These are phyloP conservation scores for Boulengeromyrus knoepffleri DNA, from an alignment of 2,113 vertebrate species.

Conservation along the genomic window DNA sequence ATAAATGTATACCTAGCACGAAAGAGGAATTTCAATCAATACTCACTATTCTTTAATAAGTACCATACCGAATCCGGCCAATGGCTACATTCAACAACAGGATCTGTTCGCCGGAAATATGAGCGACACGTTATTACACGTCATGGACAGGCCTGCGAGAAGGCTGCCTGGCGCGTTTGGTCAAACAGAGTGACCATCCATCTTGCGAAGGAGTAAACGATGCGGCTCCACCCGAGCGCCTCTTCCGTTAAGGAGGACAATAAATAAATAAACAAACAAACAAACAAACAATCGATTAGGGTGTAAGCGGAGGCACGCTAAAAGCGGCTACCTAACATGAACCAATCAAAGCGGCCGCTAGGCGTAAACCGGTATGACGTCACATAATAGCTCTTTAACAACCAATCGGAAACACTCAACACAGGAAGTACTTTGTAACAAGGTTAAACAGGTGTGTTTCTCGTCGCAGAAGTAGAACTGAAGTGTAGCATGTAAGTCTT, in stretches of 20 bases:
- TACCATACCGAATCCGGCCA: conserved; percentile 42
- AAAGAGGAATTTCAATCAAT: neutral
- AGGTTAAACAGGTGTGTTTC: neutral
- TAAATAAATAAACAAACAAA: neutral
- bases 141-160: neutral
- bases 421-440: neutral
- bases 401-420: neutral
- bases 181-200: neutral
- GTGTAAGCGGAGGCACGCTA: neutral
- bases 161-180: neutral
- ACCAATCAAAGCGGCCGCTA: neutral
- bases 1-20: neutral
- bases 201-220: neutral
- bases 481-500: neutral
- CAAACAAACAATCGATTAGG: too few species aligned
- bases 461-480: neutral
- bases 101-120: conserved; percentile 36
- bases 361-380: neutral
- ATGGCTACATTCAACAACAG: conserved; percentile 39
- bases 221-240: neutral
- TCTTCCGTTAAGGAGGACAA: neutral
- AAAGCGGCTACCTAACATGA: neutral
- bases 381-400: neutral
- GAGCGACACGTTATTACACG: conserved; percentile 1
- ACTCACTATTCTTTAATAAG: conserved; percentile 48